Evolutionary conservation across 2,797 vertebrate species (phyloP).

Genomic region (Crypturellus tataupa): DNA sequence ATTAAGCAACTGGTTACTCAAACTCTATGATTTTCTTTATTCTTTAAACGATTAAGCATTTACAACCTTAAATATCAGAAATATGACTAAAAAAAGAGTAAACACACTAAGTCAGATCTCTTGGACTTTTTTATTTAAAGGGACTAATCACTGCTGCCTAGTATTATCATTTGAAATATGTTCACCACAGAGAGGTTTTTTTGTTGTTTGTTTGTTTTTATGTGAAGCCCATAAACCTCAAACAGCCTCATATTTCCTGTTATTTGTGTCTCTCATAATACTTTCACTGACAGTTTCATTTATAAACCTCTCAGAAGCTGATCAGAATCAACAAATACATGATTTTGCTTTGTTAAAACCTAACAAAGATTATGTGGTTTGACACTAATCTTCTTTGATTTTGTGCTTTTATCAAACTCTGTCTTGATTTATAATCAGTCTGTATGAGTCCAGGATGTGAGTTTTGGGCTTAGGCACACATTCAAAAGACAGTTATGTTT

Average conservation of each 20-base stretch:
- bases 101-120: neutral
- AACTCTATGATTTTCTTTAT: neutral
- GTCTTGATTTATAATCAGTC: conserved; percentile 24
- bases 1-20: neutral
- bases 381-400: neutral
- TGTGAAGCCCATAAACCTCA: neutral
- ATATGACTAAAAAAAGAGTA: neutral
- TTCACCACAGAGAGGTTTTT: neutral
- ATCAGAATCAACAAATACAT: neutral
- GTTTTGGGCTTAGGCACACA: neutral
- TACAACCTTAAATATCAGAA: neutral
- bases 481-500: neutral
- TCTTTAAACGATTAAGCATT: neutral
- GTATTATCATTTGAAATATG: neutral
- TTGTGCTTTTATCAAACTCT: neutral
- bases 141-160: neutral
- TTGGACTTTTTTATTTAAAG: neutral
- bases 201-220: neutral
- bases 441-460: neutral
- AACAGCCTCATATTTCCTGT: neutral
- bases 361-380: neutral
- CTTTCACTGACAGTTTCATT: neutral
- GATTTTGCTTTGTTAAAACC: neutral
- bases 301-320: neutral
- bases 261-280: neutral